phyloP scores from a whole-genome alignment of 23 tunicate genomes.

The Diplosoma virens region DNA sequence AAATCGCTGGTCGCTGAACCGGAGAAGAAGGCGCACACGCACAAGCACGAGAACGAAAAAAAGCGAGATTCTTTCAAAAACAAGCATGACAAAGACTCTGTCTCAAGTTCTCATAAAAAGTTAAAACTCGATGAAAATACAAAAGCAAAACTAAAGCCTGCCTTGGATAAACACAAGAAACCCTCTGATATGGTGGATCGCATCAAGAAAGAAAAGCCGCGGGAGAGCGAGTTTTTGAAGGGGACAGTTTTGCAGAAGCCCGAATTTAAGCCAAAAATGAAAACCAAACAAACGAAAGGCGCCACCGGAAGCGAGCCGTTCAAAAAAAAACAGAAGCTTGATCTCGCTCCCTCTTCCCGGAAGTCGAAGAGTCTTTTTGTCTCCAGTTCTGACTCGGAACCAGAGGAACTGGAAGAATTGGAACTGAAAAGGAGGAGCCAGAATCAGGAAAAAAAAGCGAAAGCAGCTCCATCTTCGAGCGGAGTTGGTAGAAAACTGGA shows the following conservation, averaged over 20 bases:
- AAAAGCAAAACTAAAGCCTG: neutral
- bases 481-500: neutral
- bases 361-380: neutral
- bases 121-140: neutral
- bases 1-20: neutral
- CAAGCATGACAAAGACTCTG: neutral
- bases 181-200: no score
- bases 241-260: neutral
- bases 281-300: neutral
- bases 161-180: no score
- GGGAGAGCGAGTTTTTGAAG: neutral
- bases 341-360: neutral
- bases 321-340: conserved; percentile 1
- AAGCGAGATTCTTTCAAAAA: neutral
- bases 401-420: neutral
- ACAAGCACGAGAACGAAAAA: neutral
- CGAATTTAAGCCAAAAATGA: neutral
- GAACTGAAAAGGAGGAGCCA: neutral
- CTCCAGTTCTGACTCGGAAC: neutral
- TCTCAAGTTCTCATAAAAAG: neutral
- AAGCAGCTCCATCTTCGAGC: neutral
- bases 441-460: neutral
- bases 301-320: neutral
- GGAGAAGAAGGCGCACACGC: conserved; percentile 1
- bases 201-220: conserved; percentile 26